phyloP scores from a whole-genome alignment of 2,113 vertebrate species.

The Anseranas semipalmata region DNA sequence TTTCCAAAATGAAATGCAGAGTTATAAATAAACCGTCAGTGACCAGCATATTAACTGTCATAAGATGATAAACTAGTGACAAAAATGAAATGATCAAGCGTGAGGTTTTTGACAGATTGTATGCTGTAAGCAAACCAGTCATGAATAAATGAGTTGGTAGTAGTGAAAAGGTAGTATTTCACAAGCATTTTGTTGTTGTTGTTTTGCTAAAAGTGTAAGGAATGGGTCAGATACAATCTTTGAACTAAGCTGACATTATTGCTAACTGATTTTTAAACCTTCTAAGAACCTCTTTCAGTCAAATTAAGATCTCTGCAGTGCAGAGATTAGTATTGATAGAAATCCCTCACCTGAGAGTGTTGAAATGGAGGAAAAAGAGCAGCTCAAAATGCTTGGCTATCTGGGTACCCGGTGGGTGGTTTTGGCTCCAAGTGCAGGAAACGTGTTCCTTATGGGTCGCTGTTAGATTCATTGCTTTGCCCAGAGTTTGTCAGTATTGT shows the following conservation, averaged over 20 bases:
- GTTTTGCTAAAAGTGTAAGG: background rate
- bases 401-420: background rate
- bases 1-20: background rate
- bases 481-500: background rate
- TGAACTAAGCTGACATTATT: background rate
- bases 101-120: background rate
- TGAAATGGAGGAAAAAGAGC: background rate
- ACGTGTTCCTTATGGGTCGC: accelerated
- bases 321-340: background rate
- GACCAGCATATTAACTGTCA: background rate
- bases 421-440: background rate
- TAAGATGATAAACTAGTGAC: background rate
- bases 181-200: background rate
- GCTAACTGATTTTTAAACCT: background rate
- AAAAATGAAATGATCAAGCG: background rate
- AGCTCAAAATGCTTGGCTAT: background rate
- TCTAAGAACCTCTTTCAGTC: background rate
- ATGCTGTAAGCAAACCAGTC: background rate
- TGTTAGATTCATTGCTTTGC: background rate
- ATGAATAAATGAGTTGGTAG: background rate
- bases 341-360: background rate
- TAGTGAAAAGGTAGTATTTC: background rate
- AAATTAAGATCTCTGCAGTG: background rate
- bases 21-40: background rate
- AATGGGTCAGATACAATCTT: background rate